Evolutionary conservation across 1,140 invertebrate genomes (phyloP).

Genomic region (Zophobas morio): DNA sequence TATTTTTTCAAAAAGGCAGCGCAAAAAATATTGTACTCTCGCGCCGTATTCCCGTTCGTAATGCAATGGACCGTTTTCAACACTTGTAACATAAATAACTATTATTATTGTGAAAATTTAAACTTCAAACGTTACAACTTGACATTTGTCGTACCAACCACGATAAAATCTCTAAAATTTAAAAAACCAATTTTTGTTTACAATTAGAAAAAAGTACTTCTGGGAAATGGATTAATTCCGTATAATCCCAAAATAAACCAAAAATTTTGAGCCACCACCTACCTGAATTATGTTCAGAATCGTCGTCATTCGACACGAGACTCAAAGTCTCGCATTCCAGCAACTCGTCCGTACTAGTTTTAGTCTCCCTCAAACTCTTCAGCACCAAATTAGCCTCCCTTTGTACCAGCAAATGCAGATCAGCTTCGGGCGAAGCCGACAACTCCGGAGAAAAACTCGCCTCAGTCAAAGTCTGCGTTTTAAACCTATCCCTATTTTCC

Average conservation of each 20-base stretch:
- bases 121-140: too few species aligned
- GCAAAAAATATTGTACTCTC: too few species aligned
- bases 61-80: too few species aligned
- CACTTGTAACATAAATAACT: too few species aligned
- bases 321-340: constrained; percentile 78
- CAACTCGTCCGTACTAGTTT: constrained; percentile 67
- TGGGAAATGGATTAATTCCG: too few species aligned
- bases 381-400: constrained; percentile 72
- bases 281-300: constrained; percentile 68
- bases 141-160: too few species aligned
- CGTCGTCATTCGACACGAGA: constrained; percentile 79
- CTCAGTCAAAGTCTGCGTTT: constrained; percentile 75
- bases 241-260: background rate
- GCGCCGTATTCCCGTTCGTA: too few species aligned
- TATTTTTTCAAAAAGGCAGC: too few species aligned
- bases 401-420: constrained; percentile 44
- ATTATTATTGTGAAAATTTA: too few species aligned
- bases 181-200: too few species aligned
- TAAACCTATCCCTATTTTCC: constrained; percentile 76
- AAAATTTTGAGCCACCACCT: constrained; percentile 5
- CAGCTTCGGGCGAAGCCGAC: constrained; percentile 49
- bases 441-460: constrained; percentile 65
- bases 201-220: too few species aligned
- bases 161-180: too few species aligned
- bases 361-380: constrained; percentile 69